Conservation (phyloP, 2,113 vertebrate genomes). For the Sinosuthora webbiana region DNA sequence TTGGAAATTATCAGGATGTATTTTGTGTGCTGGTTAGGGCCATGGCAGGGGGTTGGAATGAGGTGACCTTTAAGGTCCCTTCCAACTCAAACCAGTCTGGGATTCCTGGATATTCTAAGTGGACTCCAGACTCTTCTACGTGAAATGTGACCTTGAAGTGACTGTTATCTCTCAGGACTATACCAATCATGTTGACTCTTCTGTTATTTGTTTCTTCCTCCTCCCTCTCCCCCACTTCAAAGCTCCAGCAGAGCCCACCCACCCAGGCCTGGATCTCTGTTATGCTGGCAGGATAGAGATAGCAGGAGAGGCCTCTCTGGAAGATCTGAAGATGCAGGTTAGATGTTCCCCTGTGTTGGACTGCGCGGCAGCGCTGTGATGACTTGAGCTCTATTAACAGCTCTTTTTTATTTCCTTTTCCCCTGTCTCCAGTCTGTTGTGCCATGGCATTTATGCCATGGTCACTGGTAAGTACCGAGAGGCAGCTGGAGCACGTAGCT, state of each 20-base stretch:
- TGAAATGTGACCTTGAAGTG: neutral
- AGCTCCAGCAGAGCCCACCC: slow-evolving; percentile 19
- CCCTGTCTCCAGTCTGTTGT: slow-evolving; percentile 65
- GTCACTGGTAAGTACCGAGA: slow-evolving; percentile 66
- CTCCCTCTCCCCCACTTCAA: neutral
- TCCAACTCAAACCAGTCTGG: neutral
- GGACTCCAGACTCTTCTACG: neutral
- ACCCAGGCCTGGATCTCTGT: slow-evolving; percentile 56
- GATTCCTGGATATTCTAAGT: neutral
- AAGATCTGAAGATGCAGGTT: slow-evolving; percentile 91
- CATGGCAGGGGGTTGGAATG: neutral
- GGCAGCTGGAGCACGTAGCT: slow-evolving; percentile 13
- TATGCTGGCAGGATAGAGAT: slow-evolving; percentile 83
- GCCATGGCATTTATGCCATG: slow-evolving; percentile 68
- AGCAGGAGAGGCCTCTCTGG: slow-evolving; percentile 81
- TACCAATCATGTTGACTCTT: neutral
- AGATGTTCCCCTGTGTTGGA: neutral
- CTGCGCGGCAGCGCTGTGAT: neutral
- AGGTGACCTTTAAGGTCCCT: neutral
- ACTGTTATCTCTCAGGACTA: neutral
- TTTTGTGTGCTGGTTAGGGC: neutral
- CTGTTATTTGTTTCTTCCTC: neutral
- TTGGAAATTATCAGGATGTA: neutral
- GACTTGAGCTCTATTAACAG: slow-evolving; percentile 45
- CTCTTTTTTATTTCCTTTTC: slow-evolving; percentile 59